Evolutionary conservation across 2,113 vertebrate species (phyloP).

Genomic region (Tupaia chinensis): DNA sequence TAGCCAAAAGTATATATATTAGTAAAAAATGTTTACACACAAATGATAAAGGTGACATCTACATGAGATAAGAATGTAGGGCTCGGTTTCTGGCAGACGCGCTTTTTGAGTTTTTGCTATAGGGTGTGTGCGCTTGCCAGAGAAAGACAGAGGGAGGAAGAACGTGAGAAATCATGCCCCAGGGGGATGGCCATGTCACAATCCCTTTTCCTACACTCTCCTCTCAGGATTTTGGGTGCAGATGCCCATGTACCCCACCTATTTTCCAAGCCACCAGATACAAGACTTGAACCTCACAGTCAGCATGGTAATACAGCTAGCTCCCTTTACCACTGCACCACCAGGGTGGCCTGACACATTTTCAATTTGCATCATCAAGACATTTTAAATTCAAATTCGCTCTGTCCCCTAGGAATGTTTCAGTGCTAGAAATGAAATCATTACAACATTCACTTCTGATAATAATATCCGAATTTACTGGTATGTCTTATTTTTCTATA

Average conservation of each 20-base stretch:
- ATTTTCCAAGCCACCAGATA: too few species aligned
- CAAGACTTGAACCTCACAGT: too few species aligned
- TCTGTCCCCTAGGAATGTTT: not conserved
- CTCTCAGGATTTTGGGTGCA: too few species aligned
- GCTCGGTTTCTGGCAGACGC: not conserved
- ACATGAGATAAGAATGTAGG: not conserved
- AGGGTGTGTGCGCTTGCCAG: too few species aligned
- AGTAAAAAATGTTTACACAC: not conserved
- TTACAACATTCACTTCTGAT: not conserved
- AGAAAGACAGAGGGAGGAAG: too few species aligned
- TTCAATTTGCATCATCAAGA: not conserved
- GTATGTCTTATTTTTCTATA: not conserved
- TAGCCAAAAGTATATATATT: not conserved
- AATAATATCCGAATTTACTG: not conserved
- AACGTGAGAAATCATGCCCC: too few species aligned
- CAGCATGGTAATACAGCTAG: too few species aligned
- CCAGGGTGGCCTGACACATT: too few species aligned
- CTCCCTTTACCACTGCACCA: too few species aligned
- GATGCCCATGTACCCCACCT: too few species aligned
- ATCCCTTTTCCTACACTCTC: too few species aligned
- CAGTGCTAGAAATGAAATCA: constrained; percentile 7
- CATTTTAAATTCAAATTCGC: not conserved
- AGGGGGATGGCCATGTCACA: too few species aligned
- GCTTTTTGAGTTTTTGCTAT: not conserved
- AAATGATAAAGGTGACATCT: not conserved